These are phyloP conservation scores for Stichodactyla mertensii DNA, from an alignment of 64 coral and sea anemone species.

Conservation along the genomic window DNA sequence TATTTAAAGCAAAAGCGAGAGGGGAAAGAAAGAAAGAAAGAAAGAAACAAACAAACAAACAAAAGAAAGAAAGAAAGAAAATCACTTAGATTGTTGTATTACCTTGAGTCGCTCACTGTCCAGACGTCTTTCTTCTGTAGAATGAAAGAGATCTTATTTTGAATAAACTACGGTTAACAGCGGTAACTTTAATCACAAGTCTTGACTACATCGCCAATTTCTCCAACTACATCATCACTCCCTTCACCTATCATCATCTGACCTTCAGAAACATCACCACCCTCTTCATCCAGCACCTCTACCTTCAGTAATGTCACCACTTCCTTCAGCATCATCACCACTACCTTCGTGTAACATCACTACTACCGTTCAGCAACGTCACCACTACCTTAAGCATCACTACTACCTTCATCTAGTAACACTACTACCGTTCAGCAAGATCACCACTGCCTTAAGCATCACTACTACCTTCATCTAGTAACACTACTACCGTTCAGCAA, in stretches of 20 bases:
- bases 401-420: neutral
- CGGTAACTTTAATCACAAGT: neutral
- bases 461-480: neutral
- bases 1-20: too few species aligned
- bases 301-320: neutral
- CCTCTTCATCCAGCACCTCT: neutral
- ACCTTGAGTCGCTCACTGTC: conserved; percentile 89
- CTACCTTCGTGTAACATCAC: neutral
- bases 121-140: conserved; percentile 83
- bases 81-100: neutral
- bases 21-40: neutral
- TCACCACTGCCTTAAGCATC: neutral
- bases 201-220: neutral
- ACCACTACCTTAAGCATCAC: neutral
- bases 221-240: neutral
- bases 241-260: neutral
- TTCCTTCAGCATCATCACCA: neutral
- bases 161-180: neutral
- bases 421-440: neutral
- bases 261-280: neutral
- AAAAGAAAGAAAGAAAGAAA: neutral
- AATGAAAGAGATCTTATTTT: neutral
- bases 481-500: neutral
- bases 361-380: neutral
- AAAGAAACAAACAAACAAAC: neutral